Evolutionary conservation across 2,797 vertebrate genomes (phyloP), one percentile per base, ranked within the genome.

Genomic region (Myiotriccus ornatus): DNA sequence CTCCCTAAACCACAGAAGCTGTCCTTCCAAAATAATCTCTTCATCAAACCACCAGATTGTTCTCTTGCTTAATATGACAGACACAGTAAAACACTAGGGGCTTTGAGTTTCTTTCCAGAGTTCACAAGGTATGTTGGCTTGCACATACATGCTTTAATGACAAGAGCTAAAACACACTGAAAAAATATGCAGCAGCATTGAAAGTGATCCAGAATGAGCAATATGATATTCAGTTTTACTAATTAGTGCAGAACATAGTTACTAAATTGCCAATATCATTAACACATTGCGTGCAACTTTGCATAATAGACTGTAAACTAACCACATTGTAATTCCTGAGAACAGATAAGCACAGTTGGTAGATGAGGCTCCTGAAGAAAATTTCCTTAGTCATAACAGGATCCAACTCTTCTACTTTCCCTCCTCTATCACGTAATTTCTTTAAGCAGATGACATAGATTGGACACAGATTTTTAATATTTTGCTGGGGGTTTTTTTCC

Each of bases 131-230:
- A 57, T 89, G 77, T 37, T 91, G 83, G 75, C 95, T 88, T 97
- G 95, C 70, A 84, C 39, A n/a, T 57, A 93, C 95, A 84, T 11
- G 94, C 34, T 87, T 57, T 94, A 91, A 94, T 90, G 69, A 95
- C 82, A 78, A 83, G 57, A 94, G 77, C 35, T 94, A 89, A 84
- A 90, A 84, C 74, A 91, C 64, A 73, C 46, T 82, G 62, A 53
- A 87, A 89, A 93, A 83, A 44, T 52, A 71, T n/a, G 78, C 75
- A 77, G 75, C 83, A 96, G 56, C 77, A 82, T 60, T 96, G 95
- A 95, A 95, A 96, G 89, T 41, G 80, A 95, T 97, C 94, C 95
- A 97, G 87, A 49, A 96, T 94, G 89, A 97, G 94, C 94, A 95
- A 93, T 32, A 56, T 1, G 3, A 89, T 88, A 87, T 55, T 76